Evolutionary conservation across 2,888 invertebrate genomes (phyloP).

Genomic region (Sturmia bella): DNA sequence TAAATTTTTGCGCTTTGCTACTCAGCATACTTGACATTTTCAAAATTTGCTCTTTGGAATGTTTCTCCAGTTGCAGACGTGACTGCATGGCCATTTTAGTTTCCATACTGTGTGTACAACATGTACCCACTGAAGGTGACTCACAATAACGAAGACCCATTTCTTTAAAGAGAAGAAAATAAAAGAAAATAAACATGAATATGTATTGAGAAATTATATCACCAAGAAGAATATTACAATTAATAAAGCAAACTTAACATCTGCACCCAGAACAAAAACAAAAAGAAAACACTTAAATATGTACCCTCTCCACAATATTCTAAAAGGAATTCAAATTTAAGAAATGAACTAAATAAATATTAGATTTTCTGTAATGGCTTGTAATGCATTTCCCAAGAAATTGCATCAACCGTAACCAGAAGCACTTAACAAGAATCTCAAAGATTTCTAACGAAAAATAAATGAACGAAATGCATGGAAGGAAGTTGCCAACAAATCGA

Average conservation of each 20-base stretch:
- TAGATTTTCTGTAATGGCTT: constrained; percentile 36
- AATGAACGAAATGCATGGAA: constrained; percentile 32
- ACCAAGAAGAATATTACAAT: constrained; percentile 38
- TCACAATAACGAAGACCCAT: constrained; percentile 81
- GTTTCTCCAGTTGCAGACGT: constrained; percentile 88
- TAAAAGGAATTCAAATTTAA: constrained; percentile 27
- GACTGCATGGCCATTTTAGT: constrained; percentile 87
- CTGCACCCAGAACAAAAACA: not conserved
- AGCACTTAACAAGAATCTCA: constrained; percentile 69
- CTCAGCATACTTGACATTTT: constrained; percentile 89
- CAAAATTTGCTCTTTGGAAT: constrained; percentile 88
- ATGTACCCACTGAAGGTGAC: constrained; percentile 83
- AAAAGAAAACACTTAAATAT: not conserved
- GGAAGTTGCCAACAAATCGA: constrained; percentile 1
- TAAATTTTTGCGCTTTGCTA: constrained; percentile 90
- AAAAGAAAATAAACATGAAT: constrained; percentile 19
- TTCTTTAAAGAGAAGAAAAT: constrained; percentile 75
- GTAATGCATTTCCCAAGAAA: constrained; percentile 57
- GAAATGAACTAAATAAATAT: constrained; percentile 54
- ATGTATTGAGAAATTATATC: not conserved
- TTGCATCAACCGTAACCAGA: constrained; percentile 56
- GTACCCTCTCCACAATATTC: not conserved
- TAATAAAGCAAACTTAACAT: too few species aligned
- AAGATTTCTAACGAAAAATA: constrained; percentile 66
- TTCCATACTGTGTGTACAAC: constrained; percentile 85